phyloP scores from a whole-genome alignment of 2,888 invertebrate genomes.

The Adelognathus sp. region DNA sequence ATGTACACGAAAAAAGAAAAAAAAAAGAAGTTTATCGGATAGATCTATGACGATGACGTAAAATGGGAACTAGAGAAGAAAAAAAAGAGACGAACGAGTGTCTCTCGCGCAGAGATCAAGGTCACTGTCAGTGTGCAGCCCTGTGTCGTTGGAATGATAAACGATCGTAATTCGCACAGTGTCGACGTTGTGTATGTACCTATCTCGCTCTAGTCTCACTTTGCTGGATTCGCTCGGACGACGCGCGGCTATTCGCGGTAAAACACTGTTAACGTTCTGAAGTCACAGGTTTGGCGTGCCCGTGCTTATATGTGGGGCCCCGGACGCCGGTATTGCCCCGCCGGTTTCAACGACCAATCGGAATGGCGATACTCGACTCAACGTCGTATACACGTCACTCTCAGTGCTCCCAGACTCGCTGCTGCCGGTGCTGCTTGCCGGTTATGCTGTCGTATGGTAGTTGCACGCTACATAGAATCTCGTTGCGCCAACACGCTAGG shows the following conservation, averaged over 20 bases:
- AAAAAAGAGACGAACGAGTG: neutral
- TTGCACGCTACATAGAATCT: neutral
- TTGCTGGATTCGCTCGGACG: neutral
- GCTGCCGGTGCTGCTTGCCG: neutral
- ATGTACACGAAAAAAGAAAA: neutral
- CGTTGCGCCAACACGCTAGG: constrained; percentile 20
- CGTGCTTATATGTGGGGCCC: constrained; percentile 62
- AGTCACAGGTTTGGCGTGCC: constrained; percentile 50
- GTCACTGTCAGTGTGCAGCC: constrained; percentile 23
- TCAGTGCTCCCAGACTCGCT: constrained; percentile 6
- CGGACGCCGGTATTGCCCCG: constrained; percentile 50
- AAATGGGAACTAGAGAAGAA: neutral
- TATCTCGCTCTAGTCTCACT: neutral
- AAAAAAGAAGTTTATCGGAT: neutral
- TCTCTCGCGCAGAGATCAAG: constrained; percentile 26
- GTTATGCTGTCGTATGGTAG: neutral
- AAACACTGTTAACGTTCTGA: constrained; percentile 62
- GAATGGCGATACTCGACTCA: constrained; percentile 22
- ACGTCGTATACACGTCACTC: constrained; percentile 37
- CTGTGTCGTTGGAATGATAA: neutral
- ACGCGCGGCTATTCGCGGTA: constrained; percentile 52
- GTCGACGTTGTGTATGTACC: neutral
- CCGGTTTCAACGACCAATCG: constrained; percentile 48
- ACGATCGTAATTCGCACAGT: neutral
- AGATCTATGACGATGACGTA: neutral